A percentile compares a stretch with the other conserved stretches of the same genome.
Conservation (phyloP, 2,888 invertebrate genomes). For the Iselma pallidipennis region DNA sequence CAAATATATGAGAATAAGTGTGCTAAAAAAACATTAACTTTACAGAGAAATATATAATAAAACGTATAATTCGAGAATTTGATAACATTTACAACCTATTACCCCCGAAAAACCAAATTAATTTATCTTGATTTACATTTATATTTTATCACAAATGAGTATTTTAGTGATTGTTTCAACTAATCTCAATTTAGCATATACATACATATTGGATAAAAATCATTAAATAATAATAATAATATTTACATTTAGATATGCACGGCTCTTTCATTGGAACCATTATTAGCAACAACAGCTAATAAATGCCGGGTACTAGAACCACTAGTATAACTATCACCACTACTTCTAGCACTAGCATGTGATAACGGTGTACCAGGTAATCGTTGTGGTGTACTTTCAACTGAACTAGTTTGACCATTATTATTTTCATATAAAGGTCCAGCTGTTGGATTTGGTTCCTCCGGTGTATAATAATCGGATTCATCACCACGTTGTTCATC, state of each 20-base stretch:
- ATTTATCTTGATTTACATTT: not conserved
- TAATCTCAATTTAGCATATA: not conserved
- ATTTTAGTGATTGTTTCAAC: conserved; percentile 11
- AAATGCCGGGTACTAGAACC: conserved; percentile 78
- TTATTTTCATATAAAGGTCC: conserved; percentile 61
- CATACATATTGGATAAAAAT: too few species aligned
- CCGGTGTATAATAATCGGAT: conserved; percentile 80
- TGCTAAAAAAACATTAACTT: not conserved
- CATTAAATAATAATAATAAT: not conserved
- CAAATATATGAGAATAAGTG: not conserved
- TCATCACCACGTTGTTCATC: conserved; percentile 61
- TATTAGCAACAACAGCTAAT: conserved; percentile 59
- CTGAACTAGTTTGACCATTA: conserved; percentile 41
- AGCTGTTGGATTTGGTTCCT: conserved; percentile 71
- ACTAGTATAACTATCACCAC: conserved; percentile 81
- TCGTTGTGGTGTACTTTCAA: conserved; percentile 54
- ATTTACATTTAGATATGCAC: conserved; percentile 44
- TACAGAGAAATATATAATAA: not conserved
- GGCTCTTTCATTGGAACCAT: conserved; percentile 42
- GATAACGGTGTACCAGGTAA: conserved; percentile 70
- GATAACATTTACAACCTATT: too few species aligned
- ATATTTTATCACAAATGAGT: conserved; percentile 28
- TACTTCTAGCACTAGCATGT: conserved; percentile 70
- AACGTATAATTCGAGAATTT: not conserved
- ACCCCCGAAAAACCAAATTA: not conserved